These are phyloP conservation scores for Drosophila tsacasi DNA, from an alignment of 1,140 invertebrate genomes.

Conservation along the genomic window DNA sequence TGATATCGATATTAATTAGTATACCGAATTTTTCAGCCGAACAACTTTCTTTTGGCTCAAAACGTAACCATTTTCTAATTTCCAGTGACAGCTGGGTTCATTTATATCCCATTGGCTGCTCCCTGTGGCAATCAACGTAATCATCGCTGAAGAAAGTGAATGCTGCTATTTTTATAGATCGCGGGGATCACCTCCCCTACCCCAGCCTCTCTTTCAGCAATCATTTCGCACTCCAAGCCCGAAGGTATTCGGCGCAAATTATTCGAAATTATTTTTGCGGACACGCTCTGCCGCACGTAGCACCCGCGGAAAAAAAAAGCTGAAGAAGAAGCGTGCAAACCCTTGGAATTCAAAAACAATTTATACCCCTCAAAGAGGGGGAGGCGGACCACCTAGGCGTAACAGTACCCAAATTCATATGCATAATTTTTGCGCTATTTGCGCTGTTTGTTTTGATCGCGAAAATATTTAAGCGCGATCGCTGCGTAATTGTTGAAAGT, in stretches of 20 bases:
- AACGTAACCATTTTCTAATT: not conserved
- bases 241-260: conserved; percentile 25
- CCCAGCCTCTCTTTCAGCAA: not conserved
- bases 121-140: conserved; percentile 18
- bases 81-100: not conserved
- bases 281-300: conserved; percentile 68
- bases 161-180: conserved; percentile 16
- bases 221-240: conserved; percentile 27
- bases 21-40: too few relatives aligned
- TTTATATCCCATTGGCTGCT: conserved; percentile 5
- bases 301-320: conserved; percentile 8
- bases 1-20: too few relatives aligned
- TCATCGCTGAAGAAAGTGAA: conserved; percentile 34
- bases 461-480: conserved; percentile 56
- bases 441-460: conserved; percentile 63
- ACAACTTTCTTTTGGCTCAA: not conserved
- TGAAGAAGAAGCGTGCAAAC: conserved; percentile 26
- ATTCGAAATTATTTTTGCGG: conserved; percentile 37
- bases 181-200: not conserved
- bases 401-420: conserved; percentile 63
- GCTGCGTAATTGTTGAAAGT: conserved; percentile 67
- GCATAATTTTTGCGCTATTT: conserved; percentile 64
- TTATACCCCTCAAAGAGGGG: not conserved
- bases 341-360: conserved; percentile 59
- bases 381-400: conserved; percentile 60